Evolutionary conservation across 1,140 invertebrate genomes (phyloP).

Genomic region (Panulirus ornatus): DNA sequence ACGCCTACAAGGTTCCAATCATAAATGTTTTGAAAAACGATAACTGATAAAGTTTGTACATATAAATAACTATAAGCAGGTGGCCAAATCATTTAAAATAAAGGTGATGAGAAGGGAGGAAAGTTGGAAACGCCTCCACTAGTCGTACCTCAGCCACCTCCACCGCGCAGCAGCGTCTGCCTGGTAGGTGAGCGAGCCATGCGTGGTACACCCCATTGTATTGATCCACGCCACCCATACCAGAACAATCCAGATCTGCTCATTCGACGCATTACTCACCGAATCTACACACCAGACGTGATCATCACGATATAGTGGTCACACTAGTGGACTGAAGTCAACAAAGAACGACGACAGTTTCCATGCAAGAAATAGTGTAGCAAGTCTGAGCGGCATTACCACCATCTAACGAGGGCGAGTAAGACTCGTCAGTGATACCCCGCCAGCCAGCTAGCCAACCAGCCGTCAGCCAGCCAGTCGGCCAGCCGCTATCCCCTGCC

Average conservation of each 20-base stretch:
- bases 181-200: not conserved
- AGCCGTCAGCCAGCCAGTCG: not conserved
- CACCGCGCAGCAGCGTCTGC: not conserved
- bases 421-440: conserved; percentile 1
- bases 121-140: not conserved
- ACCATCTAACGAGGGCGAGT: not conserved
- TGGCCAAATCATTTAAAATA: not conserved
- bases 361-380: not conserved
- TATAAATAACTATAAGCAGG: not conserved
- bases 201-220: conserved; percentile 11
- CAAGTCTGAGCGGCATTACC: not conserved
- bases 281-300: not conserved
- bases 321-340: not conserved
- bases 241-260: conserved; percentile 18
- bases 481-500: conserved; percentile 22
- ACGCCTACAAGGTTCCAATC: not conserved
- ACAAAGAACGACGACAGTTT: not conserved
- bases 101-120: not conserved
- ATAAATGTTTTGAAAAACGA: not conserved
- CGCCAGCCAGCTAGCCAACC: conserved; percentile 35
- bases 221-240: conserved; percentile 37
- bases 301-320: not conserved
- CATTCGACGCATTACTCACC: conserved; percentile 13
- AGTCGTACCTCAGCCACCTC: not conserved
- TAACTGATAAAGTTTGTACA: not conserved